Base-by-base conservation (phyloP, 2,113 vertebrate species). In the Dipodomys spectabilis region DNA sequence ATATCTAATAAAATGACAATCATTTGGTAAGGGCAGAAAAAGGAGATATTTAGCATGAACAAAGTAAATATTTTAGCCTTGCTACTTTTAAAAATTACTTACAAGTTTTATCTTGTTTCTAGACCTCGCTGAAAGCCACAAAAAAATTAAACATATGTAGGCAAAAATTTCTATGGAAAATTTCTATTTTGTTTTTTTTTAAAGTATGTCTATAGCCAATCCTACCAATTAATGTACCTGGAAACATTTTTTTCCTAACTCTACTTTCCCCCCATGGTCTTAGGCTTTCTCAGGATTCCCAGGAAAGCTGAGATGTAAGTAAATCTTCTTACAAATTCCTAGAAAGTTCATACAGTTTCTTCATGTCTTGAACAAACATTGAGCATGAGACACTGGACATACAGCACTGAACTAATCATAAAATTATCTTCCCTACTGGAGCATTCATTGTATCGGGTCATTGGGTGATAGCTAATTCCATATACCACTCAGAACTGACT, bases 151-250 rank as follows among this genome's bases (percentile, higher is more conserved):
- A 90, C 49, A 73, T 86, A 83, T 71, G 77, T 23, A 30, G 69
- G 44, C 8, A 11, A 68, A 69, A 94, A 78, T 91, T 87, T 83
- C 35, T 87, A 35, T 87, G 9, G 45, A 7, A 9, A 67, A 9
- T 71, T 89, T 39, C 39, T 93, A 81, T 97, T 87, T 57, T 18
- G 79, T 92, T 60, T 19, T 74, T 67, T 81, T 79, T 77, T 82
- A 79, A 88, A 74, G 64, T 86, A 78, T 64, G 39, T 30, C 30
- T 84, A 18, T 5, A 80, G 49, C 12, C 82, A 82, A 90, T 86
- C 16, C 7, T 81, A n/a, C 75, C 44, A 79, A 79, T 45, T 79
- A 81, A 32, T 78, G 23, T 12, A 49, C 18, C 1, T 49, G 5
- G 30, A 57, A 78, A 11, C 28, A 39, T 44, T 91, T 13, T 19